Conservation (phyloP, 2,797 vertebrate species). For the Ptychadena robeensis region DNA sequence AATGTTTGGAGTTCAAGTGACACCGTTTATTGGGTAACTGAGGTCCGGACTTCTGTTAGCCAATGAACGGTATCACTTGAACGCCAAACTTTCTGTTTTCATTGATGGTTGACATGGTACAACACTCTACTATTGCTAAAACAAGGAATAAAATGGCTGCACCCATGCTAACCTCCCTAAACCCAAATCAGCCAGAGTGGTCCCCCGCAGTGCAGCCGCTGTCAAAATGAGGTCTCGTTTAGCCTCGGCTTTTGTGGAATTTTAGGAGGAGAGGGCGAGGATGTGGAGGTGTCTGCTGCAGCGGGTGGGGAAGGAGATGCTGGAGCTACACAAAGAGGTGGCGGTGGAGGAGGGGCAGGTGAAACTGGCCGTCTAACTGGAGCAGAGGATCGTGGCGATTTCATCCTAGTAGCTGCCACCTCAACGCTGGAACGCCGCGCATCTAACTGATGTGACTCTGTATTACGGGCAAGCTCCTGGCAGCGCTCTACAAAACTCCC, state of each 20-base stretch:
- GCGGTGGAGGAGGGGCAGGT: constrained; percentile 42
- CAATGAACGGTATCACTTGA: too few relatives aligned
- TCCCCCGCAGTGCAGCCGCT: background rate
- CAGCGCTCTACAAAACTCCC: constrained; percentile 88
- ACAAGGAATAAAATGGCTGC: background rate
- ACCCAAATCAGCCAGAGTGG: background rate
- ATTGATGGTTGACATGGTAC: too few relatives aligned
- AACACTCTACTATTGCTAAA: too few relatives aligned
- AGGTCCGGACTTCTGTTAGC: too few relatives aligned
- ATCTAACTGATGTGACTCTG: constrained; percentile 60
- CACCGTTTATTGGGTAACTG: too few relatives aligned
- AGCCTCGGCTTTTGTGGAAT: constrained; percentile 75
- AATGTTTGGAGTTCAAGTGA: too few relatives aligned
- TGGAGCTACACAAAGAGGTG: constrained; percentile 53
- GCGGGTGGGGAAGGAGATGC: constrained; percentile 61
- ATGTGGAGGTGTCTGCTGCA: constrained; percentile 6
- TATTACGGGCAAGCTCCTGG: constrained; percentile 83
- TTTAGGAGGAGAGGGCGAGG: constrained; percentile 34
- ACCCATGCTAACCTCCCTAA: background rate
- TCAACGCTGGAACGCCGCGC: constrained; percentile 73
- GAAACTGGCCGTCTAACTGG: constrained; percentile 64
- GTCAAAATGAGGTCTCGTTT: constrained; percentile 87
- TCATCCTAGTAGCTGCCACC: constrained; percentile 57
- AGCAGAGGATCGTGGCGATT: constrained; percentile 49
- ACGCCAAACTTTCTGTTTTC: too few relatives aligned